Evolutionary conservation across 1,140 invertebrate species (phyloP).

Genomic region (Brachionus calyciflorus): DNA sequence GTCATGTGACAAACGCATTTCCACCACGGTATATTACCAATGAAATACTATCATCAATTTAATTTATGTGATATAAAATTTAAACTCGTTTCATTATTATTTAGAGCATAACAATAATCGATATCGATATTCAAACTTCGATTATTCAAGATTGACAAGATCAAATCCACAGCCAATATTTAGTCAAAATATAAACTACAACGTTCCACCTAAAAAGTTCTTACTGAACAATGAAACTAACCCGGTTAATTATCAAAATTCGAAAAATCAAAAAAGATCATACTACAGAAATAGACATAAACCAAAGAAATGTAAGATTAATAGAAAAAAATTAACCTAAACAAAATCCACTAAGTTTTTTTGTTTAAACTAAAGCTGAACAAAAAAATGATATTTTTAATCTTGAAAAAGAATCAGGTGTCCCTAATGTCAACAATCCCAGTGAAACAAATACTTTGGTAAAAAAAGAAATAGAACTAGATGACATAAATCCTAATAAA

Average conservation of each 20-base stretch:
- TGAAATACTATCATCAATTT: no score
- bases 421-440: no score
- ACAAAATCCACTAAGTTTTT: background rate
- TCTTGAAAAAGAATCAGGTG: background rate
- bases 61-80: constrained; percentile 1
- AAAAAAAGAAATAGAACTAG: background rate
- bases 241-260: background rate
- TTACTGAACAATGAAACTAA: constrained; percentile 18
- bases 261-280: background rate
- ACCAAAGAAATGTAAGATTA: no score
- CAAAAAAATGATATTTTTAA: background rate
- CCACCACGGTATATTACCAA: no score
- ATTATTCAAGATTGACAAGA: background rate
- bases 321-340: no score
- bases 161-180: constrained; percentile 7
- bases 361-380: background rate
- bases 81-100: background rate
- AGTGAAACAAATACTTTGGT: background rate
- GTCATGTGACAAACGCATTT: no score
- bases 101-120: background rate
- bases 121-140: constrained; percentile 7
- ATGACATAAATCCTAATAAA: constrained; percentile 19
- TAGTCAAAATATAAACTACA: constrained; percentile 34
- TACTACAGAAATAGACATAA: no score
- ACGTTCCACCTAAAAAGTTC: constrained; percentile 27